Evolutionary conservation across 1,140 invertebrate genomes (phyloP).

Genomic region (Zaprionus ghesquierei): DNA sequence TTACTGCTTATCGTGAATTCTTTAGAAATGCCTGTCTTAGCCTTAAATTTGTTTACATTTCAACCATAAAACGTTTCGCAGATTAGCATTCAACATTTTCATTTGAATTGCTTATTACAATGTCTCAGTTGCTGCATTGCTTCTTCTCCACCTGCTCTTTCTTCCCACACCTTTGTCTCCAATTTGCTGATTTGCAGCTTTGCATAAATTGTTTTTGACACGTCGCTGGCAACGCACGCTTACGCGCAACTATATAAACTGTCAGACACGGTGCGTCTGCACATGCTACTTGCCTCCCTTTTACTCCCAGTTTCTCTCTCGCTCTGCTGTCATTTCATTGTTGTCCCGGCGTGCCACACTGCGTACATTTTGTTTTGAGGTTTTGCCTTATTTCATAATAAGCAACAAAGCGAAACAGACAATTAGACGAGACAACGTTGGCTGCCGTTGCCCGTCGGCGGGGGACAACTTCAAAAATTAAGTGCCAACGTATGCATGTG

Average conservation of each 20-base stretch:
- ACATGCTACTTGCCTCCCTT: neutral
- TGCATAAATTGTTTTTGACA: conserved; percentile 68
- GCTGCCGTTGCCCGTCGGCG: conserved; percentile 15
- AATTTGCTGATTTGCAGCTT: conserved; percentile 34
- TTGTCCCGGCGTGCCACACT: conserved; percentile 19
- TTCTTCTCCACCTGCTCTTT: too few species aligned
- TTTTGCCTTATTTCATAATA: conserved; percentile 70
- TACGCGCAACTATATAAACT: neutral
- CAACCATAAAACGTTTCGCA: neutral
- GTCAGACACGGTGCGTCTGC: conserved; percentile 2
- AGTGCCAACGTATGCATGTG: conserved; percentile 45
- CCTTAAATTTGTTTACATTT: neutral
- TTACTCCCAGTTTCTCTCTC: neutral
- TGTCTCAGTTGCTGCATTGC: neutral
- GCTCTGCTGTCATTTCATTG: neutral
- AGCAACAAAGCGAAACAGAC: conserved; percentile 58
- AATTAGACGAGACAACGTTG: conserved; percentile 52
- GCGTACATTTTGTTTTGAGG: conserved; percentile 66
- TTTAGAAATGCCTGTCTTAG: neutral
- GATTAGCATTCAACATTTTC: neutral
- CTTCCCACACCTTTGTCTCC: neutral
- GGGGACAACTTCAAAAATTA: conserved; percentile 69
- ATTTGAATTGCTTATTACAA: neutral
- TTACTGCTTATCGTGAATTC: too few species aligned
- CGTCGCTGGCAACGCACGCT: conserved; percentile 39